Base-by-base conservation (phyloP, 2,797 vertebrate genomes). In the Crax fasciolata region DNA sequence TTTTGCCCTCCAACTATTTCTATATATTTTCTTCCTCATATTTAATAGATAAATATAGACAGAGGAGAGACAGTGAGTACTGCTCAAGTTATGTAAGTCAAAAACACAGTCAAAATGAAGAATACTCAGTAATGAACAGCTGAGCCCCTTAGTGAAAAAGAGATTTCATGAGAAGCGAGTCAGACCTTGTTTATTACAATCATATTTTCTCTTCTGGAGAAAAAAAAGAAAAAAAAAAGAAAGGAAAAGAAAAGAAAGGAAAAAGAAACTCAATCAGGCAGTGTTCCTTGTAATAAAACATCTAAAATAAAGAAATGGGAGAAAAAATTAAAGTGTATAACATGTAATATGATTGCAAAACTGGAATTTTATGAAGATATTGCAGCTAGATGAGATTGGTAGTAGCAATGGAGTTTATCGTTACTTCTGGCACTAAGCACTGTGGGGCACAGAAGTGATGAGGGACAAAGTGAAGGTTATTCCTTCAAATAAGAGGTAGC, bases 111-210 rank as follows among this genome's bases (percentile, higher is more conserved):
- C 51, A 63, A 91, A 96, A 80, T 89, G 13, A 94, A 87, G 81
- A 95, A 89, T 27, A 70, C 48, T 91, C 65, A 59, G 57, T 92
- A 95, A 95, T 59, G 84, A 97, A 95, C 28, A 95, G 71, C 71
- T 94, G 65, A 96, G 43, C 20, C 57, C 57, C 65, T 61, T 57
- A 61, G 23, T 44, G 27, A 85, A 96, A 91, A 95, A 87, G 23
- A 94, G 23, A 75, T 93, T 96, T 96, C 93, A 94, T 78, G 86
- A 95, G 76, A 96, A 92, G 43, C 59, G 48, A 86, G 18, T 86
- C 79, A 96, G 84, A 67, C 19, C 44, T 90, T 85, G 41, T 92
- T 97, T 97, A 97, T 97, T 97, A 93, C 58, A 94, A 19, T 14
- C 28, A 87, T 74, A 63, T 51, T 96, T 96, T 93, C 87, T 97